Evolutionary conservation across 2,888 invertebrate genomes (phyloP).

Genomic region (Ennomos quercinarius): DNA sequence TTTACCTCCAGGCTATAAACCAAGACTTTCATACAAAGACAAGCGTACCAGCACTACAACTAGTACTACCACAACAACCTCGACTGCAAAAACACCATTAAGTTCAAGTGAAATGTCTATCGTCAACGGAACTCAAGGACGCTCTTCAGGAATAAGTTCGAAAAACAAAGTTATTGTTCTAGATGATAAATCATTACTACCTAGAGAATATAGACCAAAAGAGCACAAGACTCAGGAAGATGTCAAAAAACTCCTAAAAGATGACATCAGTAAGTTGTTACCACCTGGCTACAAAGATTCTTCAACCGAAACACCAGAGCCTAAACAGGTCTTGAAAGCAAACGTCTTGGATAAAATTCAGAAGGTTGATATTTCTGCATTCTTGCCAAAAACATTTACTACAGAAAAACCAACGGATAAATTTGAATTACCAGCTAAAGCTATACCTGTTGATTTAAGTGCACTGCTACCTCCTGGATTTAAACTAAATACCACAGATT

Average conservation of each 20-base stretch:
- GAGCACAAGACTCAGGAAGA: conserved; percentile 71
- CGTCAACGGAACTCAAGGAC: conserved; percentile 74
- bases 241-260: conserved; percentile 78
- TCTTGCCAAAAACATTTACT: conserved; percentile 88
- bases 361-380: conserved; percentile 80
- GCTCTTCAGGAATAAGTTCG: conserved; percentile 82
- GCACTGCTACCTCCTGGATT: conserved; percentile 88
- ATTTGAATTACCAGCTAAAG: conserved; percentile 54
- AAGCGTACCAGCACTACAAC: conserved; percentile 84
- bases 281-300: conserved; percentile 88
- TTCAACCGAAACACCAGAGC: conserved; percentile 56
- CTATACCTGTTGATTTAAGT: conserved; percentile 79
- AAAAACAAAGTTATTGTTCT: conserved; percentile 86
- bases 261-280: conserved; percentile 86
- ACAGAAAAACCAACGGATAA: conserved; percentile 60
- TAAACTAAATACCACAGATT: conserved; percentile 68
- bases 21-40: conserved; percentile 81
- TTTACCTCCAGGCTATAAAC: conserved; percentile 87
- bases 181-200: conserved; percentile 82
- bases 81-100: conserved; percentile 45
- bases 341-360: conserved; percentile 61
- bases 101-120: conserved; percentile 53
- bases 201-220: conserved; percentile 83
- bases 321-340: conserved; percentile 61
- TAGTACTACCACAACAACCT: conserved; percentile 63